These are phyloP conservation scores for Brachionus manjavacas DNA, from an alignment of 1,140 invertebrate genomes.

Conservation along the genomic window DNA sequence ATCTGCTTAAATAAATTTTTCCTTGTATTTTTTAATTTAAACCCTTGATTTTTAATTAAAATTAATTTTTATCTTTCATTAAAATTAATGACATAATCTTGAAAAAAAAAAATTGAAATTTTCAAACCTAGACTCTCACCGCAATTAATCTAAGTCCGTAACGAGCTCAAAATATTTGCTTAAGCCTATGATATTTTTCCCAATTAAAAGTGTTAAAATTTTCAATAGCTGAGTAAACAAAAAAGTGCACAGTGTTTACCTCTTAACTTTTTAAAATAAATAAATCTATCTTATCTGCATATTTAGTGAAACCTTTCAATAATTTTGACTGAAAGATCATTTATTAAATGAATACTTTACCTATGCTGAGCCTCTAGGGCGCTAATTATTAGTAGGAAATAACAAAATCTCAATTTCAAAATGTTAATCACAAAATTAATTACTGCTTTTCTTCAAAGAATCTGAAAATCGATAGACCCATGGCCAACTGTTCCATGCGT, in stretches of 20 bases:
- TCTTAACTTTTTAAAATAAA: slow-evolving; percentile 25
- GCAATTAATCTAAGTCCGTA: background rate
- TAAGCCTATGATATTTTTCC: background rate
- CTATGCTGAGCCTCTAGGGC: background rate
- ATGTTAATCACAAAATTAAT: slow-evolving; percentile 22
- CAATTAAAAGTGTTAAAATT: slow-evolving; percentile 20
- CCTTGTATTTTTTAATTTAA: no score
- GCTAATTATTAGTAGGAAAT: background rate
- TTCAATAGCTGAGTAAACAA: slow-evolving; percentile 26
- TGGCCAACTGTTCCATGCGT: slow-evolving; percentile 11
- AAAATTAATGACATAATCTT: background rate
- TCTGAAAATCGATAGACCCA: background rate
- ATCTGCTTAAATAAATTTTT: no score
- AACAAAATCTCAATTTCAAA: background rate
- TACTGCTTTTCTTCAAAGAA: background rate
- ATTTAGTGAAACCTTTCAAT: background rate
- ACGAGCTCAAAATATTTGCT: background rate
- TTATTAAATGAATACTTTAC: background rate
- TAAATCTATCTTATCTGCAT: slow-evolving; percentile 34
- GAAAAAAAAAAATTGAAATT: background rate
- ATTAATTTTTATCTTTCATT: background rate
- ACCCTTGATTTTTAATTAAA: no score
- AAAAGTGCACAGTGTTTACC: background rate
- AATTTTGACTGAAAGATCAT: slow-evolving; percentile 26
- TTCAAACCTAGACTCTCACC: background rate